Evolutionary conservation across 2,888 invertebrate genomes (phyloP), one percentile per base, ranked within the genome.

Genomic region (Drosophila mercatorum): DNA sequence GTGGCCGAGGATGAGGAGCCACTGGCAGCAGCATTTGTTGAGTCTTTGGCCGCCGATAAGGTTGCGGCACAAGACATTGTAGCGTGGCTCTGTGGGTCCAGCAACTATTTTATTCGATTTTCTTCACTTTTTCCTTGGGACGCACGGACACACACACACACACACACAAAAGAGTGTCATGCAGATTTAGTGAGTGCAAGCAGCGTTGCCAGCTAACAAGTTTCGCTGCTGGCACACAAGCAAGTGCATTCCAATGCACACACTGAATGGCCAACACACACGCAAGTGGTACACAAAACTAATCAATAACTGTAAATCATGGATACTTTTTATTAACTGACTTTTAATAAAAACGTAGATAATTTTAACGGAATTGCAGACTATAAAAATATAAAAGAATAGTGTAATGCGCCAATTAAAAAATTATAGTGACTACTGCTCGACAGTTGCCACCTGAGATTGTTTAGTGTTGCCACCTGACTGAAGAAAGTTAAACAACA

Each of bases 51-150:
- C 76, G 83, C 83, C 78, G 89, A 68, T 72, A 91, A 81, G 28
- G 89, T 86, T 78, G 91, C 88, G 76, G 91, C 89, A 82, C 92
- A 92, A 64, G 92, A 91, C 92, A 92, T 92, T 82, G 81, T 90
- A 59, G 53, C 36, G 46, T 57, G 55, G 56, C 31, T 53, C 28
- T 41, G 12, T 28, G 26, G 22, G 11, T 36, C 31, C 69, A 61
- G 47, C 5, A 62, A 31, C n/a, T 55, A 26, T 44, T 63, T 7
- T 49, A 47, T 36, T 10, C 36, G 40, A 4, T 26, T 64, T 78
- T 77, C 38, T 61, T 41, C 71, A 70, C 57, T 74, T 78, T 75
- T 77, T 77, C 46, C 55, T 40, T 34, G 58, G 7, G 46, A 40
- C 22, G 22, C 53, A 38, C 38, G 12, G 12, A 12, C 38, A 38